Evolutionary conservation across 1,140 invertebrate species (phyloP).

Genomic region (Brachionus koreanus): DNA sequence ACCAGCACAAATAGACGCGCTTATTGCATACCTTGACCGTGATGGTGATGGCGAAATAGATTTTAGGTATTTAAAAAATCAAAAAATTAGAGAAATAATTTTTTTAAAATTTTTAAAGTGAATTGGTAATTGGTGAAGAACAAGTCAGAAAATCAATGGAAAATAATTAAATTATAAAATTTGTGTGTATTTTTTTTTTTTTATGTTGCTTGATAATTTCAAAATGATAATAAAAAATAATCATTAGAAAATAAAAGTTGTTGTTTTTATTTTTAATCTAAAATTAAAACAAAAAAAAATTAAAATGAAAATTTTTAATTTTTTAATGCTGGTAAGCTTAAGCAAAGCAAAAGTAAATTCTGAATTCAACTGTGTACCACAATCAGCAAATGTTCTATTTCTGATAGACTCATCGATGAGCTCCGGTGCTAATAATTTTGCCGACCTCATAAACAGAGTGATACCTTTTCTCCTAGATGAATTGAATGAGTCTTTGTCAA

Average conservation of each 20-base stretch:
- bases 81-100: neutral
- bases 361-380: neutral
- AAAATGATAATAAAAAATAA: neutral
- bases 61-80: conserved; percentile 48
- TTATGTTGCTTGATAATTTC: neutral
- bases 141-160: conserved; percentile 39
- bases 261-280: neutral
- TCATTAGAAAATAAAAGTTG: neutral
- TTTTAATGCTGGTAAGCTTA: neutral
- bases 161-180: neutral
- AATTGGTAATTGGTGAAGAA: conserved; percentile 45
- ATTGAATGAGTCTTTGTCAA: neutral
- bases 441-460: neutral
- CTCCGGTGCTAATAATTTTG: neutral
- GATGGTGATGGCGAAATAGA: conserved; percentile 53
- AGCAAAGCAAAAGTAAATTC: neutral
- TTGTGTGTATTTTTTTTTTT: neutral
- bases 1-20: conserved; percentile 48
- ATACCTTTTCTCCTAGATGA: neutral
- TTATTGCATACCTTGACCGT: conserved; percentile 49
- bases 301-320: neutral
- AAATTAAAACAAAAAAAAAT: neutral
- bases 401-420: neutral
- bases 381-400: neutral
- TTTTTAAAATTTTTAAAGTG: conserved; percentile 16